These are phyloP conservation scores for Sandelia bainsii DNA, from an alignment of 2,797 vertebrate genomes.

Conservation along the genomic window DNA sequence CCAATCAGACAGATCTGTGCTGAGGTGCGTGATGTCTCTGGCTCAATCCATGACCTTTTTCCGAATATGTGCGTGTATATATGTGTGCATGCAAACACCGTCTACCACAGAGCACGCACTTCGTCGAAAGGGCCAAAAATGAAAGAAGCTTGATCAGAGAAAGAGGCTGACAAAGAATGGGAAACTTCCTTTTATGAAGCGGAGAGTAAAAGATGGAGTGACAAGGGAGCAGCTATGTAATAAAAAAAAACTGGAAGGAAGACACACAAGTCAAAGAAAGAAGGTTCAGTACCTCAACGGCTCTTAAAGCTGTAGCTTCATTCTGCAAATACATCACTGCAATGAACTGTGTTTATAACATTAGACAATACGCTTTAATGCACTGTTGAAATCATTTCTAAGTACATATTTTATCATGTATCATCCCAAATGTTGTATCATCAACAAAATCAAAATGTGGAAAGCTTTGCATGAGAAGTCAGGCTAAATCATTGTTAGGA, in stretches of 20 bases:
- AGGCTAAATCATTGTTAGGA: not conserved
- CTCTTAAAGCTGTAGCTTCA: constrained; percentile 20
- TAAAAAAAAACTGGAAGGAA: constrained; percentile 28
- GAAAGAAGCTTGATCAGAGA: constrained; percentile 49
- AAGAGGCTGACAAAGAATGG: constrained; percentile 11
- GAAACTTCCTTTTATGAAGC: constrained; percentile 29
- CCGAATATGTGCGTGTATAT: not conserved
- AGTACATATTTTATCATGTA: not conserved
- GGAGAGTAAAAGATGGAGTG: constrained; percentile 20
- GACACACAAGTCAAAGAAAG: constrained; percentile 26
- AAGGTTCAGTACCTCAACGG: constrained; percentile 8
- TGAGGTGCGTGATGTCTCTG: constrained; percentile 37
- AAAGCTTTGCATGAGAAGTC: not conserved
- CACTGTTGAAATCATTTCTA: constrained; percentile 5
- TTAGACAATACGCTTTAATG: not conserved
- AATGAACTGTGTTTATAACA: constrained; percentile 6
- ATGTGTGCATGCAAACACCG: constrained; percentile 8
- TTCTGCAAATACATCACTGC: constrained; percentile 2
- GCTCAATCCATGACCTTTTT: constrained; percentile 52
- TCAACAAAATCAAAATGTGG: too few relatives aligned
- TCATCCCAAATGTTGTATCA: not conserved
- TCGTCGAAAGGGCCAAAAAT: constrained; percentile 36
- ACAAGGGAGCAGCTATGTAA: constrained; percentile 27
- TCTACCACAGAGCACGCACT: constrained; percentile 3
- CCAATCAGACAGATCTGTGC: constrained; percentile 52